Evolutionary conservation across 2,888 invertebrate genomes (phyloP), one percentile per base, ranked within the genome.

Genomic region (Drosophila demipolita): DNA sequence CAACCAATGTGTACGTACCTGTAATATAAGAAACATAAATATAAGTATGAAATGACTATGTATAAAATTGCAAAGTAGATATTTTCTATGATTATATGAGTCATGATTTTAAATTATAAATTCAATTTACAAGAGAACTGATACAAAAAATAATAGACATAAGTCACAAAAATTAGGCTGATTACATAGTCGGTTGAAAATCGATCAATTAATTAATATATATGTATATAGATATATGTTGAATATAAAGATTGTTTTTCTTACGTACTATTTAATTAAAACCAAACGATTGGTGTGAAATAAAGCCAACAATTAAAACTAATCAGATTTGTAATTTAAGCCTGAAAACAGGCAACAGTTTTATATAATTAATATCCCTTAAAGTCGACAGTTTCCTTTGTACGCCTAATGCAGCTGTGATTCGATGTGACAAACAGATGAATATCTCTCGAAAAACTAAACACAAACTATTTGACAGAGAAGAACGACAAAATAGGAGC

Each of bases 1-100:
- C 50, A 65, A 66, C 32, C 65, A 63, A 15, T 52, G 23, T 71
- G 55, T 82, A 83, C 82, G 55, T 83, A 83, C 82, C 82, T 83
- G 87, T 11, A 65, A 84, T 50, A 59, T n/a, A 83, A 42, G 57
- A 38, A 45, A 45, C 15, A 45, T 15, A 36, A 35, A n/a, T 32
- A 63, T 11, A 35, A 20, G 69, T 8, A 42, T 68, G 55, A 1
- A 11, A 49, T 3, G 20, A 17, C 2, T n/a, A 48, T 11, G 35
- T 26, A 45, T 17, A 17, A 7, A 6, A 20, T 9, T 20, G 26
- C 1, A 5, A 26, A 17, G 17, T 5, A 17, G 9, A 49, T 29
- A 15, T 8, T 8, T 35, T 6, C 11, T 12, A n/a, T 11, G 11
- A 50, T 32, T 12, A 8, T 42, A 12, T 12, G 20, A 45, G 42